Percentiles rank a stretch among this genome's conserved stretches.
These are phyloP conservation scores for Ctenosaura bakeri DNA, from an alignment of 2,797 vertebrate species.

Conservation along the genomic window DNA sequence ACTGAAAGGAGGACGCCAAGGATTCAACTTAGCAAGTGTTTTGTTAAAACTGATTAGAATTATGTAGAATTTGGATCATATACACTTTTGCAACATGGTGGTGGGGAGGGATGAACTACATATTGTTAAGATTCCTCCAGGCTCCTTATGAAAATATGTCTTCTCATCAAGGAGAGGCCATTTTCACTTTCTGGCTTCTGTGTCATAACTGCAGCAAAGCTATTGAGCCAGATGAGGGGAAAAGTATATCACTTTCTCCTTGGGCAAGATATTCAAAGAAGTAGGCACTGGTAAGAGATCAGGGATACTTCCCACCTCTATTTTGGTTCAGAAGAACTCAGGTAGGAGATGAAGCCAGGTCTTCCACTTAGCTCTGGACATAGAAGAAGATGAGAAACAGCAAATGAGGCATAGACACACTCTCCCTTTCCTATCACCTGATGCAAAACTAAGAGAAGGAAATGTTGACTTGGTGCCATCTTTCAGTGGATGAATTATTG, in stretches of 20 bases:
- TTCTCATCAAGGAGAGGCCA: neutral
- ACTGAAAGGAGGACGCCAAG: too few relatives aligned
- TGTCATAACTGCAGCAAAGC: neutral
- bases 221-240: too few relatives aligned
- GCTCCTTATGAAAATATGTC: neutral
- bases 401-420: too few relatives aligned
- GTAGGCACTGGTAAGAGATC: neutral
- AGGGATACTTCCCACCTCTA: too few relatives aligned
- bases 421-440: neutral
- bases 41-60: neutral
- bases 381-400: neutral
- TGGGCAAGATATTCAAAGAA: neutral
- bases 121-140: neutral
- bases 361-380: neutral
- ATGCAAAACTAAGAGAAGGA: neutral
- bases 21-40: neutral
- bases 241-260: neutral
- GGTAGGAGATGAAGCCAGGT: neutral
- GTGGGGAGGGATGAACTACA: neutral
- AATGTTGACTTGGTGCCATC: neutral
- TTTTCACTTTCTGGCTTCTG: neutral
- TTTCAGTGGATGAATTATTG: neutral
- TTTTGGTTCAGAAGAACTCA: neutral
- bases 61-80: neutral
- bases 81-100: neutral